A percentile compares a stretch with the other conserved stretches of the same genome.
phyloP scores from a whole-genome alignment of 2,113 vertebrate genomes.

The Cacatua alba region DNA sequence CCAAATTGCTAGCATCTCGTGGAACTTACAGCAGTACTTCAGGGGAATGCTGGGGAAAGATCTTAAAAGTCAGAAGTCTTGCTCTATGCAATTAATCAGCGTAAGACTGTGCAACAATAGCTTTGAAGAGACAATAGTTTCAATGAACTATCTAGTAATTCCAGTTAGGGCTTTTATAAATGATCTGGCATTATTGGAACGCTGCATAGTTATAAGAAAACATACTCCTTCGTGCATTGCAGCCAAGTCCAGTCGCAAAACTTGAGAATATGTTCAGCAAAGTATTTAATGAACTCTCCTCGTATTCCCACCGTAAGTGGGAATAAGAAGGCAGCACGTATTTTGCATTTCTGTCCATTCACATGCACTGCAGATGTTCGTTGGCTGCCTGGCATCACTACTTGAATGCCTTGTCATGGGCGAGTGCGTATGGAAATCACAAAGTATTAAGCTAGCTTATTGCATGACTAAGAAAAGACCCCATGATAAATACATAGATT shows the following conservation, averaged over 20 bases:
- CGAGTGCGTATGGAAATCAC: background rate
- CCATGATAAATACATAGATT: background rate
- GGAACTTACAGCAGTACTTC: background rate
- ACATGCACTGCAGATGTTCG: background rate
- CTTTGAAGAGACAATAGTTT: slow-evolving; percentile 27
- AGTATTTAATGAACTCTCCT: background rate
- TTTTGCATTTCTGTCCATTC: background rate
- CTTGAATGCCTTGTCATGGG: background rate
- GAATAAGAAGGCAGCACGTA: background rate
- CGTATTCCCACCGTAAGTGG: background rate
- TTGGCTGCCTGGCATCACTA: background rate
- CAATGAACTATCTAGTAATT: background rate
- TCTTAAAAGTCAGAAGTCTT: slow-evolving; percentile 52
- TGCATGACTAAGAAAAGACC: background rate
- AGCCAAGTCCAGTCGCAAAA: background rate
- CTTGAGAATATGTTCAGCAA: background rate
- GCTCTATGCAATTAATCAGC: slow-evolving; percentile 43
- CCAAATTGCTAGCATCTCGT: background rate
- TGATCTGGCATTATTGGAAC: background rate
- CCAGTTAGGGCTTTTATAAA: slow-evolving; percentile 5
- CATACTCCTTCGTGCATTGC: background rate
- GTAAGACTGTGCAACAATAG: background rate
- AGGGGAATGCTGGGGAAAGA: background rate
- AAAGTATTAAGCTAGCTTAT: background rate
- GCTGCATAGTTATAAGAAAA: background rate